Evolutionary conservation across 2,888 invertebrate genomes (phyloP).

Genomic region (Danaus chrysippus): DNA sequence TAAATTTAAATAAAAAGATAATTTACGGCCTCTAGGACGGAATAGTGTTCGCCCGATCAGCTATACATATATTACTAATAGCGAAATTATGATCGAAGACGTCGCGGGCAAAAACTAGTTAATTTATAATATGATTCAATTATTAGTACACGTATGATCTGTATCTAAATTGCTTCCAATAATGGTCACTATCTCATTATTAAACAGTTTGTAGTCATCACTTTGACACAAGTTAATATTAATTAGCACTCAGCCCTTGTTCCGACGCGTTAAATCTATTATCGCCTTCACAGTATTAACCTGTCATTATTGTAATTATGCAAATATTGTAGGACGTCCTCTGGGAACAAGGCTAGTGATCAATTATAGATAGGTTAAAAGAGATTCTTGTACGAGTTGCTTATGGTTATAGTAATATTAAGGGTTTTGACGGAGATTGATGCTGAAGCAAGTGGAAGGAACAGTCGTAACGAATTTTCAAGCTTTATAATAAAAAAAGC

Average conservation of each 20-base stretch:
- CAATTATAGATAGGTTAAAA: no score
- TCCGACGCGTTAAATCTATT: neutral
- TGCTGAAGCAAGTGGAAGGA: slow-evolving; percentile 5
- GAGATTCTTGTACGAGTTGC: no score
- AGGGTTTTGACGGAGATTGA: neutral
- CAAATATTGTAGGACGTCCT: neutral
- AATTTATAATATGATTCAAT: no score
- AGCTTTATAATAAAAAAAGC: slow-evolving; percentile 16
- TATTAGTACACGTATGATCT: neutral
- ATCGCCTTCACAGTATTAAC: neutral
- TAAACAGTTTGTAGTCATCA: neutral
- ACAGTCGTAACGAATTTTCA: slow-evolving; percentile 15
- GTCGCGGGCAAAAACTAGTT: no score
- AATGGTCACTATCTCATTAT: neutral
- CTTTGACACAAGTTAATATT: slow-evolving; percentile 1
- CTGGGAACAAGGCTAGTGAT: neutral
- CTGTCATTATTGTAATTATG: slow-evolving; percentile 3
- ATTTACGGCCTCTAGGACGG: no score
- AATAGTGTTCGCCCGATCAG: no score
- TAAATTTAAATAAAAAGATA: no score
- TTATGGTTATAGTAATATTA: neutral
- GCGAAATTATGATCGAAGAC: no score
- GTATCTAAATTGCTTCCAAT: neutral
- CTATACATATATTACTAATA: no score
- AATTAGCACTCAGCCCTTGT: neutral